Evolutionary conservation across 53 echinoderm and acorn worm species (phyloP).

Genomic region (Holothuria scabra): DNA sequence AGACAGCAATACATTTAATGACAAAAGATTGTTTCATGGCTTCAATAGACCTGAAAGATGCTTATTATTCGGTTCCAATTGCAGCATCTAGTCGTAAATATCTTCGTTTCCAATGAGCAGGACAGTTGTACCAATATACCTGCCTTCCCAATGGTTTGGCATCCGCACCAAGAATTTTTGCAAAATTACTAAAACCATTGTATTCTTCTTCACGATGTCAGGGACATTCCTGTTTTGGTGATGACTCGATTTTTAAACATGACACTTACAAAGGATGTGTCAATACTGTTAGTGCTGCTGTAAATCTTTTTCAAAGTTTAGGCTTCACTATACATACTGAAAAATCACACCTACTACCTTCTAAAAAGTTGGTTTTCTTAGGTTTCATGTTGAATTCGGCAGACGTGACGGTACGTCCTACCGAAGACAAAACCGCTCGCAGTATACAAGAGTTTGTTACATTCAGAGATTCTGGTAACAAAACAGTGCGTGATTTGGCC

Average conservation of each 20-base stretch:
- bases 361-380: background rate
- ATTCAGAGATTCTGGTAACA: background rate
- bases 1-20: too few species aligned
- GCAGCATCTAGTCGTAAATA: too few species aligned
- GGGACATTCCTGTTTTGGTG: slow-evolving; percentile 42
- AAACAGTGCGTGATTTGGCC: slow-evolving; percentile 13
- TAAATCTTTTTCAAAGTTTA: background rate
- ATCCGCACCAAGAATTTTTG: too few species aligned
- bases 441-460: background rate
- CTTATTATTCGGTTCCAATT: too few species aligned
- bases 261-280: slow-evolving; percentile 30
- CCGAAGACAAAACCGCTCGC: slow-evolving; percentile 2
- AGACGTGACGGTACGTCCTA: slow-evolving; percentile 5
- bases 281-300: background rate
- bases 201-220: slow-evolving; percentile 3
- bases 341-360: background rate
- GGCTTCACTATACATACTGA: slow-evolving; percentile 14
- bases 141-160: too few species aligned
- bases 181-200: too few species aligned
- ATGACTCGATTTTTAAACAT: slow-evolving; percentile 13
- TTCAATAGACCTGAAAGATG: too few species aligned
- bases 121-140: too few species aligned
- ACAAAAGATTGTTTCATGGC: too few species aligned
- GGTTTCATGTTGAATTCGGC: slow-evolving; percentile 8
- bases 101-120: too few species aligned